Conservation (phyloP, 2,113 vertebrate species). For the Bubo blakistoni region DNA sequence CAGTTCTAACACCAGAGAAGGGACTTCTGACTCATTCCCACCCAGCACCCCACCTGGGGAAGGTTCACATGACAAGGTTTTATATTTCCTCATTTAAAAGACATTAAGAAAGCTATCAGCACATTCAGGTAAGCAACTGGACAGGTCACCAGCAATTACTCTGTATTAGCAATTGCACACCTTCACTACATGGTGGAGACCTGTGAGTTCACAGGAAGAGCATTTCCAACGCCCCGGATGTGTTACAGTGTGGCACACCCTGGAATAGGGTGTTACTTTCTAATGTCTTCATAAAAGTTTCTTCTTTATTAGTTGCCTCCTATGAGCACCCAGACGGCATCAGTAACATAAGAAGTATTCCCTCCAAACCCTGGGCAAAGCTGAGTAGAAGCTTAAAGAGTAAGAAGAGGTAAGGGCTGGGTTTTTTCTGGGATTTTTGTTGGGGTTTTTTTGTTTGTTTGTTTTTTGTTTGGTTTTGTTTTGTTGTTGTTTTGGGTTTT, state of each 20-base stretch:
- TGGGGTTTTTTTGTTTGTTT: too few species aligned
- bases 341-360: not conserved
- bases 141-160: not conserved
- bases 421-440: too few species aligned
- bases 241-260: not conserved
- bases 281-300: not conserved
- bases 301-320: not conserved
- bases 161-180: not conserved
- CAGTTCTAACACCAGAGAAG: not conserved
- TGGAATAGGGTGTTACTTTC: not conserved
- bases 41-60: not conserved
- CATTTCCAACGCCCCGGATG: slow-evolving; percentile 1
- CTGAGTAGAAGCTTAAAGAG: not conserved
- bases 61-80: not conserved
- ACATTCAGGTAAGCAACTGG: slow-evolving; percentile 2
- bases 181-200: not conserved
- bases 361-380: not conserved
- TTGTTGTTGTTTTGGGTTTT: not conserved
- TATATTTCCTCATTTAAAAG: slow-evolving; percentile 4
- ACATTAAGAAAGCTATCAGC: slow-evolving; percentile 5
- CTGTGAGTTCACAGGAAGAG: not conserved
- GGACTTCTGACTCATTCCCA: slow-evolving; percentile 42
- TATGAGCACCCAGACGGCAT: not conserved
- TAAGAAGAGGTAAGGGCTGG: not conserved
- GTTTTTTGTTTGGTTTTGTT: too few species aligned